Conservation (phyloP, 2,797 vertebrate genomes). For the Chaenodraco wilsoni region DNA sequence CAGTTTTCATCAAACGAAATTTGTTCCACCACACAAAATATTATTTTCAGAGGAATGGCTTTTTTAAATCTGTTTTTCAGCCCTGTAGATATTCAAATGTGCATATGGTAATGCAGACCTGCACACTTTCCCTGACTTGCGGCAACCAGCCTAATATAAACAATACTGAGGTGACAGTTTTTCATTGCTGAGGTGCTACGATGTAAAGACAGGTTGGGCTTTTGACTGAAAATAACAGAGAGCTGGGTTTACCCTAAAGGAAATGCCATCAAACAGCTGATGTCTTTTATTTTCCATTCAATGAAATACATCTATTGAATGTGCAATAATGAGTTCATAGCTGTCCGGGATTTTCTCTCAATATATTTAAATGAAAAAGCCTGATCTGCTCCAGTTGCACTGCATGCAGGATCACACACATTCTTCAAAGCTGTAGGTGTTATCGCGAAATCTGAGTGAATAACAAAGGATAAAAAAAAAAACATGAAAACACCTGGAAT, state of each 20-base stretch:
- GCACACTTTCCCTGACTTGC: constrained; percentile 7
- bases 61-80: constrained; percentile 15
- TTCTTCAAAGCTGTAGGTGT: neutral
- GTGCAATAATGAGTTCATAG: constrained; percentile 28
- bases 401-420: constrained; percentile 1
- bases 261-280: constrained; percentile 28
- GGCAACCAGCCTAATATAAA: constrained; percentile 43
- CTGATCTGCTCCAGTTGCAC: constrained; percentile 16
- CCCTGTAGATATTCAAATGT: constrained; percentile 18
- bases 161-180: constrained; percentile 60
- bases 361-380: constrained; percentile 37
- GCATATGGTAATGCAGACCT: constrained; percentile 32
- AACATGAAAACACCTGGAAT: constrained; percentile 15
- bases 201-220: constrained; percentile 37
- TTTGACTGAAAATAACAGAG: constrained; percentile 46
- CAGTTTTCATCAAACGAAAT: constrained; percentile 5
- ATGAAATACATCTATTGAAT: constrained; percentile 28
- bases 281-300: constrained; percentile 34
- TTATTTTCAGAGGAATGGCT: constrained; percentile 2
- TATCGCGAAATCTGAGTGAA: neutral
- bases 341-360: constrained; percentile 16
- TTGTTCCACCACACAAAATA: constrained; percentile 2
- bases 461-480: neutral
- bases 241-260: constrained; percentile 29
- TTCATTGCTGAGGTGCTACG: constrained; percentile 49